These are phyloP conservation scores for Bergia sp. DNA, from an alignment of 92 coral and sea anemone species.

Conservation along the genomic window DNA sequence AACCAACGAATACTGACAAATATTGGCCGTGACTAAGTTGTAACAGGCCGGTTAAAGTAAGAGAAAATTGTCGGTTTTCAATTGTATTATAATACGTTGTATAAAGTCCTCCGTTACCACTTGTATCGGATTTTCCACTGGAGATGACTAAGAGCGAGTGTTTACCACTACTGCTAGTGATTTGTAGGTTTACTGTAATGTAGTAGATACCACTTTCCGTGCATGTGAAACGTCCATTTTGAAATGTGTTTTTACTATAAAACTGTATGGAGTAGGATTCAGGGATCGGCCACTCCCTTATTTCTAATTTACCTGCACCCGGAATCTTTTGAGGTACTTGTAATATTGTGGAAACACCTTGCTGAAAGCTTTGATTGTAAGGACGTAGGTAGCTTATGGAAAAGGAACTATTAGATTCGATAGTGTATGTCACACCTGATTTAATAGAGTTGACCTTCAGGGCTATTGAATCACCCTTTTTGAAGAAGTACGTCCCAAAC, in stretches of 20 bases:
- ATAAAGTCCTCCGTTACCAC: constrained; percentile 66
- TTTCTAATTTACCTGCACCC: constrained; percentile 59
- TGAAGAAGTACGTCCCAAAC: constrained; percentile 43
- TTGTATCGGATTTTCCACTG: constrained; percentile 56
- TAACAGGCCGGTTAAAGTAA: constrained; percentile 58
- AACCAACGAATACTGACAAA: constrained; percentile 47
- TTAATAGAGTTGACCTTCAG: constrained; percentile 39
- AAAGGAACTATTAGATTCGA: constrained; percentile 52
- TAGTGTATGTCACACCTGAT: neutral
- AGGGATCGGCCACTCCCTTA: constrained; percentile 48
- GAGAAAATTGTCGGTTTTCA: constrained; percentile 30
- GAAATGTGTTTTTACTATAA: constrained; percentile 45
- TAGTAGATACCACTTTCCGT: constrained; percentile 54
- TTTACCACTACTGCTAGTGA: constrained; percentile 53
- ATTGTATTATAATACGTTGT: constrained; percentile 45
- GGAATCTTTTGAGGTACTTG: constrained; percentile 46
- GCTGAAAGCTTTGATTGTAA: constrained; percentile 44
- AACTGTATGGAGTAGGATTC: constrained; percentile 38
- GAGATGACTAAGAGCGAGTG: constrained; percentile 55
- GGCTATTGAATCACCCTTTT: constrained; percentile 53
- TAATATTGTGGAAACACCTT: constrained; percentile 55
- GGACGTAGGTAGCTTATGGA: constrained; percentile 53
- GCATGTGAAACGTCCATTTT: constrained; percentile 57
- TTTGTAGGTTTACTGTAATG: constrained; percentile 53
- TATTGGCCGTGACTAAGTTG: constrained; percentile 60